Conservation (phyloP, 2,888 invertebrate genomes). For the Willowsia nigromaculata region DNA sequence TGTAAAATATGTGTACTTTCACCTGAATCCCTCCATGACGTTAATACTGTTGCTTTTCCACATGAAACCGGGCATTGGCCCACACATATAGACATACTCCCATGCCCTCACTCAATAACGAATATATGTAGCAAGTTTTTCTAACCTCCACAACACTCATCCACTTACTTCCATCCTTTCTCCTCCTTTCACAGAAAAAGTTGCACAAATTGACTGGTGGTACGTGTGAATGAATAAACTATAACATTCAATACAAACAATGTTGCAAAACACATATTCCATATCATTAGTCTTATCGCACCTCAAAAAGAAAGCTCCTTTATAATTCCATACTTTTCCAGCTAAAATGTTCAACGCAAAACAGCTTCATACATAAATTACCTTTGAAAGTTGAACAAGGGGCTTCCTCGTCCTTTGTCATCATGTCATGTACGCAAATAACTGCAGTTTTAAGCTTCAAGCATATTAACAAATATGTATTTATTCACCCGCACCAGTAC, state of each 20-base stretch:
- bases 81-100: neutral
- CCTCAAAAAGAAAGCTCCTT: neutral
- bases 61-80: conserved; percentile 64
- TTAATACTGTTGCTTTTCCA: conserved; percentile 18
- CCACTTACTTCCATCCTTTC: neutral
- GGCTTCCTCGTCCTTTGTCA: neutral
- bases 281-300: neutral
- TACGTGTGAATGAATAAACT: neutral
- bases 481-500: neutral
- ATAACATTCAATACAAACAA: neutral
- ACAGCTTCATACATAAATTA: neutral
- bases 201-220: neutral
- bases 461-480: neutral
- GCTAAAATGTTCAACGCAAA: neutral
- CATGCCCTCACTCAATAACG: neutral
- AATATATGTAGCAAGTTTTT: neutral
- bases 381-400: neutral
- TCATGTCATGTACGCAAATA: neutral
- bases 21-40: neutral
- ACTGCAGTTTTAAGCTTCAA: neutral
- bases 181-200: neutral
- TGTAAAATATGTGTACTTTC: conserved; percentile 16
- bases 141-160: neutral
- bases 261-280: neutral
- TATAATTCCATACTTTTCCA: neutral